phyloP scores from a whole-genome alignment of 2,113 vertebrate species.

The Rhinolophus sinicus region DNA sequence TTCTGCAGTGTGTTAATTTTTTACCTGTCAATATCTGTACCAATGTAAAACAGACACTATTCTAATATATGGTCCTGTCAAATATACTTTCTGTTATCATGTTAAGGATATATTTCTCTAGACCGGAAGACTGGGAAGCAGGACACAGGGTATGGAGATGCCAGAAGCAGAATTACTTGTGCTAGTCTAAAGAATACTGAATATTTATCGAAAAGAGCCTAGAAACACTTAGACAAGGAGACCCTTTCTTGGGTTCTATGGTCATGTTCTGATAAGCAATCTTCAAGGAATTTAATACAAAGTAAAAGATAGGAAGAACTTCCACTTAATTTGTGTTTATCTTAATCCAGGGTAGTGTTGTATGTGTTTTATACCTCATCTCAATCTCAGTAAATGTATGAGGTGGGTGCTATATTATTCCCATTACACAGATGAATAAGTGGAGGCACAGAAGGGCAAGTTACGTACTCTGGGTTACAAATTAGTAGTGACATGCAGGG shows the following conservation, averaged over 20 bases:
- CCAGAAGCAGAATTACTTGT: background rate
- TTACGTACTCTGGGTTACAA: background rate
- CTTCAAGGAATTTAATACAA: background rate
- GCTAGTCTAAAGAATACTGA: background rate
- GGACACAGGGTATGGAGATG: background rate
- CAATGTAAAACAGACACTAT: background rate
- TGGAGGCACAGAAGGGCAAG: background rate
- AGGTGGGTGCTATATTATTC: background rate
- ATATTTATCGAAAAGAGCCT: background rate
- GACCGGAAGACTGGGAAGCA: background rate
- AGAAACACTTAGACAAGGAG: background rate
- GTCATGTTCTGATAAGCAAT: background rate
- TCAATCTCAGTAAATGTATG: background rate
- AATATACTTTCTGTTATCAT: background rate
- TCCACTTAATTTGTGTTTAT: background rate
- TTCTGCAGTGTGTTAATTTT: background rate
- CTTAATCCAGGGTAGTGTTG: background rate
- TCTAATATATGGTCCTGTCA: background rate
- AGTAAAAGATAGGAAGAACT: background rate
- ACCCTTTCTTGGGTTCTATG: background rate
- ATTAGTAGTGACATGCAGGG: background rate
- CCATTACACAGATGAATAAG: background rate
- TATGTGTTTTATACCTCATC: background rate
- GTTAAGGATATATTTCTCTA: background rate
- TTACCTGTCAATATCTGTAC: background rate